Conservation (phyloP, 2,797 vertebrate species). For the Zenarchopterus dispar region DNA sequence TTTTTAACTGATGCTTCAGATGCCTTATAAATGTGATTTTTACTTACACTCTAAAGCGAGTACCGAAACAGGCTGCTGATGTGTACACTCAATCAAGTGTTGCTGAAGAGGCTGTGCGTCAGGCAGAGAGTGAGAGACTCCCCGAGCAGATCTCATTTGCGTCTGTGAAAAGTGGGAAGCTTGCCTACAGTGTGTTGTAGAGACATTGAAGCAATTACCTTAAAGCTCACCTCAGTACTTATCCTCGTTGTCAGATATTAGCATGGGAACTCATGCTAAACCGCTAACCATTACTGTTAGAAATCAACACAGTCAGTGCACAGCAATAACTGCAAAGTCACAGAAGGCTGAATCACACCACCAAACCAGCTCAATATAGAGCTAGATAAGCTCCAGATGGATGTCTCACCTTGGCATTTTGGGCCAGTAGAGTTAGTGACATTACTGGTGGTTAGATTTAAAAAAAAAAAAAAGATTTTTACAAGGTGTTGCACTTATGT, state of each 20-base stretch:
- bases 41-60: conserved; percentile 63
- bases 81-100: conserved; percentile 57
- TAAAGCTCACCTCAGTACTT: conserved; percentile 21
- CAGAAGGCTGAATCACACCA: conserved; percentile 6
- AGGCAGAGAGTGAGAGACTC: conserved; percentile 31
- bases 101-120: conserved; percentile 28
- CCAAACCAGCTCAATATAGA: conserved; percentile 15
- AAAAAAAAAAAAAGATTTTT: too few relatives aligned
- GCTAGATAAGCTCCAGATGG: neutral
- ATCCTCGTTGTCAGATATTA: conserved; percentile 32
- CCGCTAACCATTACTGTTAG: conserved; percentile 10
- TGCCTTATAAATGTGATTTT: conserved; percentile 65
- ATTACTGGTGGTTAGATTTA: too few relatives aligned
- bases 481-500: too few relatives aligned
- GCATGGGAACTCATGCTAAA: neutral
- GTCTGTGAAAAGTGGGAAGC: conserved; percentile 28
- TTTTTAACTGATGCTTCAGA: conserved; percentile 69
- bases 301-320: conserved; percentile 19
- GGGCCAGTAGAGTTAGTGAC: neutral
- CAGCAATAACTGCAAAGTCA: conserved; percentile 5
- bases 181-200: conserved; percentile 42
- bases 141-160: conserved; percentile 55
- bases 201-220: conserved; percentile 25
- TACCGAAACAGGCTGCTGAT: conserved; percentile 61
- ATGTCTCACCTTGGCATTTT: neutral